A percentile compares a stretch with the other conserved stretches of the same genome.
phyloP scores from a whole-genome alignment of 2,113 vertebrate species.

The Blennius ocellaris region DNA sequence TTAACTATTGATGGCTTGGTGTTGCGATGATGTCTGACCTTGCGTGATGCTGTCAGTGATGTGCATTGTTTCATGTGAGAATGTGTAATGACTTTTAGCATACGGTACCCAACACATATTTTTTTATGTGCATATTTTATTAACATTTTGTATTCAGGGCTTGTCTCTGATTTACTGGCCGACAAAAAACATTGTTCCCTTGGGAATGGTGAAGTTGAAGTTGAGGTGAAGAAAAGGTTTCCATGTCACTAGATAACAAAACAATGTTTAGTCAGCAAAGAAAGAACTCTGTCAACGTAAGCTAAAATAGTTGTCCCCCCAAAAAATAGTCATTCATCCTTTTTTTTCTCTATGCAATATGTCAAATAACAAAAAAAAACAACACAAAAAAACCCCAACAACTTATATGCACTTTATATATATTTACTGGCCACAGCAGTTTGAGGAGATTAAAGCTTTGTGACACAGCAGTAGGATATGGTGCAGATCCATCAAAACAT shows the following conservation, averaged over 20 bases:
- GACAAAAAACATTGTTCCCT: not conserved
- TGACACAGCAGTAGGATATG: too few species aligned
- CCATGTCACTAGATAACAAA: not conserved
- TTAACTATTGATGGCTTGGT: not conserved
- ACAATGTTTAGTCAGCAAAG: not conserved
- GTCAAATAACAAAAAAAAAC: too few species aligned
- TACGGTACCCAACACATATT: slow-evolving; percentile 4
- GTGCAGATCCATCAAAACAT: too few species aligned
- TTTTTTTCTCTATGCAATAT: too few species aligned
- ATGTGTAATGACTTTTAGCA: not conserved
- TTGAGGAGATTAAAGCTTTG: too few species aligned
- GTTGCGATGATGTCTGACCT: not conserved
- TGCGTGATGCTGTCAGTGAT: not conserved
- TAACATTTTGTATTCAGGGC: not conserved
- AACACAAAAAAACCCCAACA: too few species aligned
- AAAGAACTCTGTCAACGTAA: not conserved
- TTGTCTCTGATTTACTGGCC: not conserved
- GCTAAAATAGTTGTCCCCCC: not conserved
- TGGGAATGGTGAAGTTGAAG: not conserved
- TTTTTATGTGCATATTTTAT: slow-evolving; percentile 21
- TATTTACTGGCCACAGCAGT: too few species aligned
- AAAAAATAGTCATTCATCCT: too few species aligned
- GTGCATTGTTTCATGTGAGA: slow-evolving; percentile 1
- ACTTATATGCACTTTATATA: too few species aligned
- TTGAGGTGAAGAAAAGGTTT: not conserved